Conservation (phyloP, 1,140 invertebrate genomes). For the Drosophila dunni region DNA sequence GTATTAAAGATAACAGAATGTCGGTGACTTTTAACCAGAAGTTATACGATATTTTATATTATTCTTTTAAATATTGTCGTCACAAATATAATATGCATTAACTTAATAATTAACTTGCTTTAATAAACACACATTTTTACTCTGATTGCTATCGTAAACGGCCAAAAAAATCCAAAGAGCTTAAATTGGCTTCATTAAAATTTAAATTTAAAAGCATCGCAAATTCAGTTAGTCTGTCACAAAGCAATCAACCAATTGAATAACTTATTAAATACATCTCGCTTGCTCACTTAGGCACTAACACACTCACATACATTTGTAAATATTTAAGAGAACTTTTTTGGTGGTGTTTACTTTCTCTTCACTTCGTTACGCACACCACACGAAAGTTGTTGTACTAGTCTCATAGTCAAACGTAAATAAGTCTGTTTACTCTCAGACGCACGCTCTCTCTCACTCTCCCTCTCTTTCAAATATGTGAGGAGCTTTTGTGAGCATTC, state of each 20-base stretch:
- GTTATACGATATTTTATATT: no score
- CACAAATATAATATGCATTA: no score
- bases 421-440: conserved; percentile 4
- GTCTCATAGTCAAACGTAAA: conserved; percentile 23
- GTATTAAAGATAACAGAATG: not conserved
- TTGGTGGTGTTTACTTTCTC: conserved; percentile 15
- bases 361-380: conserved; percentile 9
- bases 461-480: not conserved
- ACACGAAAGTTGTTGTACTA: conserved; percentile 14
- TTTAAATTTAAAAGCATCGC: no score
- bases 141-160: no score
- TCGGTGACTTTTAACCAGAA: not conserved
- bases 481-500: conserved; percentile 40
- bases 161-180: no score
- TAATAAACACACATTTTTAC: no score
- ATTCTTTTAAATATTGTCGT: no score
- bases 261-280: conserved; percentile 9
- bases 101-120: no score
- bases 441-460: conserved; percentile 10
- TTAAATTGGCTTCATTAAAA: no score
- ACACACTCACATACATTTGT: conserved; percentile 1
- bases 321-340: conserved; percentile 10
- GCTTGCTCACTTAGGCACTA: not conserved
- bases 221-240: not conserved
- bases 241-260: not conserved